Conservation (phyloP, 92 coral and sea anemone genomes). For the Bergia sp. region DNA sequence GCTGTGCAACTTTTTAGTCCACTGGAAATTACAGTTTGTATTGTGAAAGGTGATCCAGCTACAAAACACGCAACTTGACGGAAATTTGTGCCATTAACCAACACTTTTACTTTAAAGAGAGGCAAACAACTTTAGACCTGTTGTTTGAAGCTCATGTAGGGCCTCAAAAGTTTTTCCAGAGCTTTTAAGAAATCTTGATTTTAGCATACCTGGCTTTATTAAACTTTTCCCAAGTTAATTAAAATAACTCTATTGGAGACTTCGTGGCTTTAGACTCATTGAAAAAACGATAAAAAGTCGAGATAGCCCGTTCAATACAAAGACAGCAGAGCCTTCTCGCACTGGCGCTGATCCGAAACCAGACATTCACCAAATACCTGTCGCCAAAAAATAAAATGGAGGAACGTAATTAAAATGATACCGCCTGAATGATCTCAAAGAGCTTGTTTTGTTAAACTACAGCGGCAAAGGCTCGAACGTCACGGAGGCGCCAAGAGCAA, state of each 20-base stretch:
- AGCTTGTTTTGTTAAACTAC: constrained; percentile 46
- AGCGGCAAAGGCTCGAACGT: constrained; percentile 46
- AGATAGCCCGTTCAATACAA: constrained; percentile 43
- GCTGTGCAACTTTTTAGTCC: background rate
- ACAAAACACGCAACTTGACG: constrained; percentile 20
- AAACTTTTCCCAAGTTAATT: constrained; percentile 40
- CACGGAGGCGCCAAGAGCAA: constrained; percentile 66
- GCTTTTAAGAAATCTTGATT: background rate
- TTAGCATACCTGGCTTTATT: constrained; percentile 23
- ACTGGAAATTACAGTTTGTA: background rate
- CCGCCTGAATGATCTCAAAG: constrained; percentile 46
- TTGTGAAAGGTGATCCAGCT: background rate
- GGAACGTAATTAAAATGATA: constrained; percentile 29
- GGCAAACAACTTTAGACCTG: background rate
- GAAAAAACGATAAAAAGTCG: constrained; percentile 40
- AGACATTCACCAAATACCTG: constrained; percentile 41
- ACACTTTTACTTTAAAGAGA: background rate
- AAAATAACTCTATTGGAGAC: constrained; percentile 43
- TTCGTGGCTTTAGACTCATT: constrained; percentile 43
- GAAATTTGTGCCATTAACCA: background rate
- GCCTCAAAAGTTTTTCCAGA: background rate
- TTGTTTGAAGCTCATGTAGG: background rate
- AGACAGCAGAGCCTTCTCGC: constrained; percentile 8
- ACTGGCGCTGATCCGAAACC: constrained; percentile 45
- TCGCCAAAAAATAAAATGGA: constrained; percentile 39